Conservation (phyloP, 2,113 vertebrate species). For the Lagopus muta region DNA sequence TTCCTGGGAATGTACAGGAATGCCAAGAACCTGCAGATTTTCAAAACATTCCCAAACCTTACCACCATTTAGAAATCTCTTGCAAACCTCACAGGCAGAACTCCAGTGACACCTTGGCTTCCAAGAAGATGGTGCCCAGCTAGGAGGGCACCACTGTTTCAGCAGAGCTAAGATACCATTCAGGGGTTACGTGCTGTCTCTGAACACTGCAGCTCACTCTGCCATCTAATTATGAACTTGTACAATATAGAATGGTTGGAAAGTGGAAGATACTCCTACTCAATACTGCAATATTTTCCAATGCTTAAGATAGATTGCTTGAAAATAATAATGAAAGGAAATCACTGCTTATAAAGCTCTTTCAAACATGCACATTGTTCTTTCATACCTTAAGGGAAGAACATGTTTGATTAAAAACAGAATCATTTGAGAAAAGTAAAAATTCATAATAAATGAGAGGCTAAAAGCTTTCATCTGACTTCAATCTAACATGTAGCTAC, state of each 20-base stretch:
- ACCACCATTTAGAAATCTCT: not conserved
- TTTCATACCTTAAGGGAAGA: not conserved
- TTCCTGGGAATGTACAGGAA: accelerated
- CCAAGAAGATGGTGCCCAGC: not conserved
- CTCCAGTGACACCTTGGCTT: not conserved
- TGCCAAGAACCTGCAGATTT: not conserved
- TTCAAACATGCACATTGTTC: not conserved
- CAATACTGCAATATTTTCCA: not conserved
- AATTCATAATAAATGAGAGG: not conserved
- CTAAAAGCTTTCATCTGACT: not conserved
- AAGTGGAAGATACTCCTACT: not conserved
- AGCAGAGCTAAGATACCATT: not conserved
- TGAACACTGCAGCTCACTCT: not conserved
- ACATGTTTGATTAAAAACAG: not conserved
- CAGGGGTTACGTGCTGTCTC: not conserved
- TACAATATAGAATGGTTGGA: not conserved
- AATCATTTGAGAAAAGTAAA: not conserved
- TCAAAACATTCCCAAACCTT: not conserved
- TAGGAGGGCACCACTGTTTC: not conserved
- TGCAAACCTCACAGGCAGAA: accelerated
- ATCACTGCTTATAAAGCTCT: not conserved
- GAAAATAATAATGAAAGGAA: not conserved
- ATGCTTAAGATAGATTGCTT: not conserved
- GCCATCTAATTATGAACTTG: not conserved
- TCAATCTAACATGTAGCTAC: too few relatives aligned